phyloP scores from a whole-genome alignment of 2,797 vertebrate species.

The Iguana delicatissima region DNA sequence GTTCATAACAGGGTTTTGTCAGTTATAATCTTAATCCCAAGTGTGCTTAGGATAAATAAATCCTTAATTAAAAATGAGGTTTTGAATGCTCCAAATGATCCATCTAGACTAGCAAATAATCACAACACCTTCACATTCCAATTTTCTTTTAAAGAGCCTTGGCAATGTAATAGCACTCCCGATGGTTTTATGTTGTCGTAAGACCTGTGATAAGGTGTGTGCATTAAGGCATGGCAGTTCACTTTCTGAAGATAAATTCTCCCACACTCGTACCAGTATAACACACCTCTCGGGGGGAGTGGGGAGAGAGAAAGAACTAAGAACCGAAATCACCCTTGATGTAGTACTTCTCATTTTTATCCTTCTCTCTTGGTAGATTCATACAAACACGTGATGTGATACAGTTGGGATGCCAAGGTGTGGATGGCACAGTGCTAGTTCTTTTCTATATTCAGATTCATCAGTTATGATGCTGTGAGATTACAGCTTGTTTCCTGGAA shows the following conservation, averaged over 20 bases:
- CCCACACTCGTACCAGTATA: slow-evolving; percentile 2
- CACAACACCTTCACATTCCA: slow-evolving; percentile 19
- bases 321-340: not conserved
- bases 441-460: not conserved
- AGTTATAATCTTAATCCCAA: slow-evolving; percentile 17
- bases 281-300: not conserved
- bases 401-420: too few relatives aligned
- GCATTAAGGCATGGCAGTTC: slow-evolving; percentile 27
- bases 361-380: not conserved
- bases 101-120: slow-evolving; percentile 29
- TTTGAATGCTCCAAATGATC: slow-evolving; percentile 33
- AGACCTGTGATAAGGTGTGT: slow-evolving; percentile 31
- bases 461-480: not conserved
- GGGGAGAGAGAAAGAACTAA: not conserved
- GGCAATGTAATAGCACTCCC: slow-evolving; percentile 15
- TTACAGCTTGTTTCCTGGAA: not conserved
- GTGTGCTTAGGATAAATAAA: slow-evolving; percentile 25
- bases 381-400: not conserved
- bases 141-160: slow-evolving; percentile 19
- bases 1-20: slow-evolving; percentile 16
- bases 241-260: slow-evolving; percentile 34
- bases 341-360: not conserved
- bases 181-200: slow-evolving; percentile 23
- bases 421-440: too few relatives aligned
- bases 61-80: slow-evolving; percentile 42